A percentile compares a stretch with the other conserved stretches of the same genome.
These are phyloP conservation scores for Caenorhabditis sinica DNA, from an alignment of 2,888 invertebrate species.

Conservation along the genomic window DNA sequence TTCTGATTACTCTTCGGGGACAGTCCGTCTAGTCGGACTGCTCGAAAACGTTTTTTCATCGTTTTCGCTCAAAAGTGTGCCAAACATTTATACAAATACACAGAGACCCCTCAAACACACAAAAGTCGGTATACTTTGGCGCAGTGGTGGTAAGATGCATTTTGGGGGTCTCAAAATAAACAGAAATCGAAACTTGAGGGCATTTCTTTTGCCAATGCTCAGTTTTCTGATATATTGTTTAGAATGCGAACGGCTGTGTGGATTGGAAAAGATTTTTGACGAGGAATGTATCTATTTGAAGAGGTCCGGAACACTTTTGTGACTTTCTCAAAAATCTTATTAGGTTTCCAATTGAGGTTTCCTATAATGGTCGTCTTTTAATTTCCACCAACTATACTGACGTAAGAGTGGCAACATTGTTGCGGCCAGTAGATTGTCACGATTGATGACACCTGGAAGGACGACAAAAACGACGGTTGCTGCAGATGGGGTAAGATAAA, in stretches of 20 bases:
- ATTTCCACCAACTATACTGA: constrained; percentile 18
- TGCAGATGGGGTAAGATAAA: constrained; percentile 49
- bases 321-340: too few species aligned
- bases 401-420: neutral
- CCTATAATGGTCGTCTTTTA: neutral
- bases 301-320: too few species aligned
- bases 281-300: neutral
- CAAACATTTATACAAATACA: constrained; percentile 59
- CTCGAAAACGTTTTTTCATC: constrained; percentile 10
- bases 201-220: neutral
- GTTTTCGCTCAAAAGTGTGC: constrained; percentile 54
- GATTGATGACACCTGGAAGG: constrained; percentile 45
- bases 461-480: constrained; percentile 13
- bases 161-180: constrained; percentile 56
- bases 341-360: neutral
- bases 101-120: constrained; percentile 32
- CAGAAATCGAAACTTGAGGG: constrained; percentile 51
- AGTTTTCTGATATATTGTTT: constrained; percentile 19
- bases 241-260: neutral
- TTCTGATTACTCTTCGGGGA: constrained; percentile 20
- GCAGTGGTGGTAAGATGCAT: constrained; percentile 46
- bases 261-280: neutral
- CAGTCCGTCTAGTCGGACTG: constrained; percentile 33
- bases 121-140: constrained; percentile 56
- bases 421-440: constrained; percentile 29